phyloP scores from a whole-genome alignment of 2,888 invertebrate genomes.

The Ichneumoninae sp. region DNA sequence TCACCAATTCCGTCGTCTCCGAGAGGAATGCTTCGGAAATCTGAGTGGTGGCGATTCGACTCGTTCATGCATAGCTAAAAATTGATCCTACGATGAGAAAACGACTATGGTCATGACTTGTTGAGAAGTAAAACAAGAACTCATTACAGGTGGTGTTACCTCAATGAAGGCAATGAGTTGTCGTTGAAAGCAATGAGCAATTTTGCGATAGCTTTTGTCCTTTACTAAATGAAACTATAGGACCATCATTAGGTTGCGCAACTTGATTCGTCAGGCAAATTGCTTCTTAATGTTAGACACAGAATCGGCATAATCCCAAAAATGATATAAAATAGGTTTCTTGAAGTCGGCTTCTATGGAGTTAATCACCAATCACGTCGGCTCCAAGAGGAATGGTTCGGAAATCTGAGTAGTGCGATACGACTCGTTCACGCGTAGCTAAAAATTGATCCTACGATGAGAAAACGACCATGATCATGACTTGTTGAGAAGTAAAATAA shows the following conservation, averaged over 20 bases:
- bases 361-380: background rate
- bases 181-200: background rate
- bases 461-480: background rate
- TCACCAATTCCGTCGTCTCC: background rate
- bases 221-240: background rate
- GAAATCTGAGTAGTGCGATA: background rate
- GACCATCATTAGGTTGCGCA: constrained; percentile 9
- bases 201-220: background rate
- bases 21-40: background rate
- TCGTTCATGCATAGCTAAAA: background rate
- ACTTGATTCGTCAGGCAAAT: background rate
- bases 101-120: background rate
- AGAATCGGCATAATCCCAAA: background rate
- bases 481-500: background rate
- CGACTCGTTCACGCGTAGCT: background rate
- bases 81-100: background rate
- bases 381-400: background rate
- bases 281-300: background rate
- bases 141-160: background rate
- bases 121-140: background rate
- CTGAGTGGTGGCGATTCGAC: background rate
- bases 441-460: background rate
- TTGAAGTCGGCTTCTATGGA: background rate
- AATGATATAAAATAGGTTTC: background rate
- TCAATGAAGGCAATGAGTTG: background rate